Evolutionary conservation across 1,140 invertebrate genomes (phyloP).

Genomic region (Caenorhabditis latens): DNA sequence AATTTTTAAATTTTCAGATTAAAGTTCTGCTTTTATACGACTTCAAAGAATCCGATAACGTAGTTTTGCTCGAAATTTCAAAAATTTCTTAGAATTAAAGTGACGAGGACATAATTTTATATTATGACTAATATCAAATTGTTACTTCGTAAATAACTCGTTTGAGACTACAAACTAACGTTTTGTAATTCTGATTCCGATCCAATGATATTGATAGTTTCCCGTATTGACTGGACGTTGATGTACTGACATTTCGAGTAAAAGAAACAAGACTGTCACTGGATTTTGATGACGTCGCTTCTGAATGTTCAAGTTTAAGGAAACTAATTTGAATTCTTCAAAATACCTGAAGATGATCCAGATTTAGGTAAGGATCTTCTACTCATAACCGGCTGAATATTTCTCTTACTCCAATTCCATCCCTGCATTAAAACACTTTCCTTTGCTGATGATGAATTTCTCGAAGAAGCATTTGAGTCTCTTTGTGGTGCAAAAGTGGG

Average conservation of each 20-base stretch:
- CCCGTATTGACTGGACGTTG: conserved; percentile 62
- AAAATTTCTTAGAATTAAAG: too few species aligned
- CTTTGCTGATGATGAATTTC: conserved; percentile 50
- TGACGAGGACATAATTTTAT: too few species aligned
- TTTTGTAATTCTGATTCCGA: conserved; percentile 67
- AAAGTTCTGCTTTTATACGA: too few species aligned
- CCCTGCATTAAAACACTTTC: conserved; percentile 59
- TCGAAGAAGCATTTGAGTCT: conserved; percentile 30
- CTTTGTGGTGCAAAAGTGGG: conserved; percentile 57
- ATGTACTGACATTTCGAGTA: conserved; percentile 51
- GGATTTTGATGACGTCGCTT: conserved; percentile 48
- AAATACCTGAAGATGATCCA: conserved; percentile 19
- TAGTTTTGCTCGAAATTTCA: too few species aligned
- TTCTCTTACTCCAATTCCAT: conserved; percentile 68
- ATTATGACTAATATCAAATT: too few species aligned
- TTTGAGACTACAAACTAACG: conserved; percentile 50
- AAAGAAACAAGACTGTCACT: conserved; percentile 42
- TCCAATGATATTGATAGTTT: conserved; percentile 63
- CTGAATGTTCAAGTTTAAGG: neutral
- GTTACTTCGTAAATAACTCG: too few species aligned
- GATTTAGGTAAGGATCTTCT: conserved; percentile 56
- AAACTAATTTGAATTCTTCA: neutral
- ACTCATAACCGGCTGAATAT: conserved; percentile 58
- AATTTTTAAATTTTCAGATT: too few species aligned
- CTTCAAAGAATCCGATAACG: too few species aligned